phyloP scores from a whole-genome alignment of 2,797 vertebrate species.

The Sternotherus odoratus region DNA sequence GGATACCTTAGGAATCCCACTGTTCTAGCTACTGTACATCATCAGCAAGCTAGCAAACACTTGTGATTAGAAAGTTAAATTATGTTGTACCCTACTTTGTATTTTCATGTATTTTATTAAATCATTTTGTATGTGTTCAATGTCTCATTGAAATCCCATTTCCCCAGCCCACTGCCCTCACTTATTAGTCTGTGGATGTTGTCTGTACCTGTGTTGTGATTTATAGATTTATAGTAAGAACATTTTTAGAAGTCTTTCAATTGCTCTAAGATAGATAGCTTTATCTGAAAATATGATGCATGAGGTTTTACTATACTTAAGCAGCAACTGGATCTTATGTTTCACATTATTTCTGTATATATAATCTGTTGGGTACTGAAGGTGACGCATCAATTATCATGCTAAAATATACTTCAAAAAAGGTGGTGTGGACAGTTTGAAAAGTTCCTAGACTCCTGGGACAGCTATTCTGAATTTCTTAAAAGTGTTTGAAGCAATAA shows the following conservation, averaged over 20 bases:
- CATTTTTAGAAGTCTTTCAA: background rate
- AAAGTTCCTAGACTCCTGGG: background rate
- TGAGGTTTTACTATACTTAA: background rate
- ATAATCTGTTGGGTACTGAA: background rate
- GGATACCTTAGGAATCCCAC: background rate
- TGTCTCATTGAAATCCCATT: background rate
- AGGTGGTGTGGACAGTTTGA: background rate
- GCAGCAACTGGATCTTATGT: background rate
- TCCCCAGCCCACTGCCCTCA: background rate
- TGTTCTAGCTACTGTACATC: background rate
- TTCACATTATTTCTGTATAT: background rate
- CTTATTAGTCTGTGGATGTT: background rate
- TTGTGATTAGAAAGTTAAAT: slow-evolving; percentile 11
- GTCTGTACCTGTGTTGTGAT: background rate
- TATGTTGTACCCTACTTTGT: accelerated
- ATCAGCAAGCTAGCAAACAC: slow-evolving; percentile 27
- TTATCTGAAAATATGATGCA: background rate
- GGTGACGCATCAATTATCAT: background rate
- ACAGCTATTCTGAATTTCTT: background rate
- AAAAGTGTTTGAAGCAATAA: accelerated
- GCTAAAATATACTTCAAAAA: accelerated
- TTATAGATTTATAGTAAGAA: background rate
- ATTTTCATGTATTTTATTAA: background rate
- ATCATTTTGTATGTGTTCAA: background rate
- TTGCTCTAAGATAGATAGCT: background rate